Base-by-base conservation (phyloP, 2,797 vertebrate species). In the Otolemur crassicaudatus region DNA sequence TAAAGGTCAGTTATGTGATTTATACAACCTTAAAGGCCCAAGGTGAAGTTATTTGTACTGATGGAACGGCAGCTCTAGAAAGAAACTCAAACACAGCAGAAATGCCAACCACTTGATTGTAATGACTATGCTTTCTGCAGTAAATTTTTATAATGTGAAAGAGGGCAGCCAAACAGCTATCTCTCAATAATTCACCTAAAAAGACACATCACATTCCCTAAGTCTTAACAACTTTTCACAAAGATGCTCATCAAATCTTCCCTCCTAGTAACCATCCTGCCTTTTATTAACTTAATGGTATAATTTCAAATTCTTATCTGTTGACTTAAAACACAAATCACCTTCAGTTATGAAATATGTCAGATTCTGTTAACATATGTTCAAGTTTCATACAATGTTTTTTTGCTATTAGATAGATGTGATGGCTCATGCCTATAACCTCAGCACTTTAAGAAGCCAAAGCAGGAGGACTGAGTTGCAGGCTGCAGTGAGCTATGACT, bases 31-130 rank as follows among this genome's bases (percentile, higher is more conserved):
- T 89, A 83, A 84, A 86, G 65, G 60, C 76, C 96, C 89, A 91
- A 87, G 61, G 89, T 85, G 56, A 97, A 83, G 65, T 86, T 82
- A 80, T 72, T 60, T 92, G 56, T 69, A 25, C 75, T 81, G 60
- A 96, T 65, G 27, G 34, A 27, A 95, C 72, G 22, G n/a, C 61
- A 92, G 87, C 7, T 81, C 76, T 43, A 90, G 75, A 94, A 94
- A 86, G 86, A 97, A 95, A 95, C 77, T 95, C 77, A 95, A 97
- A 91, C 86, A 94, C 53, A 96, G 92, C 86, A 96, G 83, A 95
- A 97, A 96, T 91, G 89, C 46, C 93, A 91, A n/a, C 67, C 29
- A 82, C 56, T 80, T 84, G 61, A 76, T 22, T 91, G 76, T 77
- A 86, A 81, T 13, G 7, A 23, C 87, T 34, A 61, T 60, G 76